Base-by-base conservation (phyloP, 1,140 invertebrate genomes). In the Drosophila pachea region DNA sequence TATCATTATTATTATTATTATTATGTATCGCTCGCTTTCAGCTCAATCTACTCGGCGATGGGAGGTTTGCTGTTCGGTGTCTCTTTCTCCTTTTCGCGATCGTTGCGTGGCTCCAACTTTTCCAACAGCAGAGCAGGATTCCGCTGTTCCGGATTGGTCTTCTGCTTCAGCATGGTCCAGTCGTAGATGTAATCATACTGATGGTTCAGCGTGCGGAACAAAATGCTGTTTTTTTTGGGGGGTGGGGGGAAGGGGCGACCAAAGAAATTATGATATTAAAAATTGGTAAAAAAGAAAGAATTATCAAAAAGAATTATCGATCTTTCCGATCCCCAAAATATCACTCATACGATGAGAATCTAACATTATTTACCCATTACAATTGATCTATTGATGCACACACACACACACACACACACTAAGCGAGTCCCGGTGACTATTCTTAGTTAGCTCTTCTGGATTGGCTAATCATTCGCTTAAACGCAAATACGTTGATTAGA, bases 121-220 rank as follows among this genome's bases (percentile, higher is more conserved):
- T 86, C 81, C 69, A 89, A 66, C 14, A 89, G 72, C 69, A 89
- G 78, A 49, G 86, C 84, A 59, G 88, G 84, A 70, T 88, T 88
- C 63, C 82, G 69, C 49, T 84, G 81, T 60, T 77, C 81, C 75
- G 88, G 87, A 47, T 88, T 77, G 67, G 89, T 89, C 77, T 97
- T 98, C 90, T 99, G 97, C 90, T 99, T 98, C 86, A 99, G 91
- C 95, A 99, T 96, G 70, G 98, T 99, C 99, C 99, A 99, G 91
- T 99, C 98, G 91, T 99, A 99, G 72, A 96, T 97, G 91, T 99
- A 99, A 91, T 99, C 98, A 90, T 99, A 99, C 91, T 99, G 97
- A 91, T 99, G 97, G 91, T 99, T 99, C 78, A 99, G 93, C 68
- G 98, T 99, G 87, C 98, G 95, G 93, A 99, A 99, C 86, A 99